Conservation (phyloP, 92 coral and sea anemone genomes). For the Blastomussa wellsi region DNA sequence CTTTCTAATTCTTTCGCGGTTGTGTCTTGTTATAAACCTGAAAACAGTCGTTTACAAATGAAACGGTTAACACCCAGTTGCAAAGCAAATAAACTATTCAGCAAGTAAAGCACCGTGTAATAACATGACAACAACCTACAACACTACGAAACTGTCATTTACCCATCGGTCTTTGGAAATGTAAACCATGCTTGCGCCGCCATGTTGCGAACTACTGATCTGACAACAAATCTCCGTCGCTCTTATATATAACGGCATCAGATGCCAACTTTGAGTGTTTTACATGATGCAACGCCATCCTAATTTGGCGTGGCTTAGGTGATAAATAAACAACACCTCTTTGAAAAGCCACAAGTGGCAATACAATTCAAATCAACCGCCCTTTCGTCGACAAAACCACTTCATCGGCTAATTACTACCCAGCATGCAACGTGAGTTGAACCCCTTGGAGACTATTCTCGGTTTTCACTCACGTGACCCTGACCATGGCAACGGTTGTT, state of each 20-base stretch:
- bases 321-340: constrained; percentile 35
- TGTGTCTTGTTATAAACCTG: constrained; percentile 16
- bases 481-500: too few species aligned
- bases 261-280: not conserved
- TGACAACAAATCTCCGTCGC: not conserved
- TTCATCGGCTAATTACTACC: not conserved
- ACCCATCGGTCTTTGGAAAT: not conserved
- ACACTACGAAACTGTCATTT: not conserved
- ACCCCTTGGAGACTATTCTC: not conserved
- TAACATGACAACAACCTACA: not conserved
- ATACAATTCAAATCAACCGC: constrained; percentile 38
- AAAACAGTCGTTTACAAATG: not conserved
- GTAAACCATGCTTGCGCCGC: not conserved
- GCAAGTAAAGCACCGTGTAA: not conserved
- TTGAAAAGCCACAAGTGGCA: constrained; percentile 11
- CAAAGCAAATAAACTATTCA: constrained; percentile 9
- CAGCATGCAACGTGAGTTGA: constrained; percentile 14
- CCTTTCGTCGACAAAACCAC: not conserved
- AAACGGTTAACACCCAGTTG: not conserved
- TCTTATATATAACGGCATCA: not conserved
- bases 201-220: not conserved
- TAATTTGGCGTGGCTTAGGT: constrained; percentile 46
- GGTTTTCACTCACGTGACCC: too few species aligned
- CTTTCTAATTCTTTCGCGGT: not conserved
- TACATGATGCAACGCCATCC: not conserved